Evolutionary conservation across 1,140 invertebrate genomes (phyloP).

Genomic region (Charaxes varanes): DNA sequence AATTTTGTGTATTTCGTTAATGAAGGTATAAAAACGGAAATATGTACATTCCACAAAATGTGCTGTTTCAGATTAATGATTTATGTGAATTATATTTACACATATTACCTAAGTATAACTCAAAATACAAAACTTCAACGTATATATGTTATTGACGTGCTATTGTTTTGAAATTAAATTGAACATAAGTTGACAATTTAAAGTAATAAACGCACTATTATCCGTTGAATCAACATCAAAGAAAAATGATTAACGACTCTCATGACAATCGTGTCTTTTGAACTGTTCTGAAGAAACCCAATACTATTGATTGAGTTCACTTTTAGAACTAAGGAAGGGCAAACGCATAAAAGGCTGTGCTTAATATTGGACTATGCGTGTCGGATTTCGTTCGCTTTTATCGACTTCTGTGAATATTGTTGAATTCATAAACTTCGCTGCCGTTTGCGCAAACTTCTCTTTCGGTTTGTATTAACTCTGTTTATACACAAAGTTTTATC

Average conservation of each 20-base stretch:
- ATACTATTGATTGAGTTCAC: constrained; percentile 45
- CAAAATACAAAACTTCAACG: too few relatives aligned
- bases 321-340: constrained; percentile 20
- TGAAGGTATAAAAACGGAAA: too few relatives aligned
- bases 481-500: constrained; percentile 17
- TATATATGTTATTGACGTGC: too few relatives aligned
- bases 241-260: constrained; percentile 42
- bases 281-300: constrained; percentile 34
- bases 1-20: too few relatives aligned
- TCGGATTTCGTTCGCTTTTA: constrained; percentile 14
- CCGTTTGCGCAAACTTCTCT: constrained; percentile 15
- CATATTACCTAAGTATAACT: too few relatives aligned
- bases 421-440: constrained; percentile 10
- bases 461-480: constrained; percentile 14
- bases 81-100: too few relatives aligned
- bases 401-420: constrained; percentile 15
- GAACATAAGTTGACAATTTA: too few relatives aligned
- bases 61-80: too few relatives aligned
- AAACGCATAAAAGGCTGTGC: constrained; percentile 16
- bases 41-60: too few relatives aligned
- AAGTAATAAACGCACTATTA: constrained; percentile 10
- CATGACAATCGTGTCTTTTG: constrained; percentile 37
- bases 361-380: constrained; percentile 17
- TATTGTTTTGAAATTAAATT: too few relatives aligned
- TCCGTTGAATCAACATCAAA: constrained; percentile 21